Percentiles rank a stretch among this genome's conserved stretches.
Evolutionary conservation across 2,797 vertebrate genomes (phyloP).

Genomic region (Alca torda): DNA sequence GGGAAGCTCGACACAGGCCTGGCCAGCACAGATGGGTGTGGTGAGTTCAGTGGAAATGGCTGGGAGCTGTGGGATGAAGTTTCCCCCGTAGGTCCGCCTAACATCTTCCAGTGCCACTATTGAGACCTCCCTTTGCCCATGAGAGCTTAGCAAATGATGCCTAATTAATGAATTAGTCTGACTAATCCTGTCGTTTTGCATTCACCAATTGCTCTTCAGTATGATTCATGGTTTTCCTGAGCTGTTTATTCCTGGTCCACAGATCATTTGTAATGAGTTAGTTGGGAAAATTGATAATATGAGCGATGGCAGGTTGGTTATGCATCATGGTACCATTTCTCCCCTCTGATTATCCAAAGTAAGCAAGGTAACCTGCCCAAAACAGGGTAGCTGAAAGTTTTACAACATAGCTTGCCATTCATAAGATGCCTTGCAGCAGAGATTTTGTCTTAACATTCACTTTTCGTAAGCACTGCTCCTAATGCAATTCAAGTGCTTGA

Average conservation of each 20-base stretch:
- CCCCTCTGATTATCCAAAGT: not conserved
- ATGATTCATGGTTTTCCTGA: not conserved
- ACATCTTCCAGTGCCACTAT: not conserved
- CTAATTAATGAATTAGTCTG: not conserved
- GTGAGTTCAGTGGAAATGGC: not conserved
- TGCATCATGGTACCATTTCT: not conserved
- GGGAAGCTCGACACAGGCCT: not conserved
- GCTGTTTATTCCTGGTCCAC: not conserved
- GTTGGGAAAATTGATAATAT: not conserved
- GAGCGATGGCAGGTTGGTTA: not conserved
- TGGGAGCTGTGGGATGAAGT: not conserved
- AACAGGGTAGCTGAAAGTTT: not conserved
- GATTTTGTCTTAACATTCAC: not conserved
- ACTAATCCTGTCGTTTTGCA: not conserved
- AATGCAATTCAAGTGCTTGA: not conserved
- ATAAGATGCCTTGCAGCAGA: not conserved
- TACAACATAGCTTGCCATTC: not conserved
- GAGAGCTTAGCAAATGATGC: not conserved
- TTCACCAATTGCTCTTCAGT: not conserved
- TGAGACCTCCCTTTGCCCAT: not conserved
- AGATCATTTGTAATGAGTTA: not conserved
- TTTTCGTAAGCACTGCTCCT: not conserved
- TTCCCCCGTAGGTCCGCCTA: not conserved
- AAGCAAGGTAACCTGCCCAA: not conserved
- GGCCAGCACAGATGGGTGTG: not conserved